These are phyloP conservation scores for Torymus tubicola DNA, from an alignment of 2,888 invertebrate genomes.

Conservation along the genomic window DNA sequence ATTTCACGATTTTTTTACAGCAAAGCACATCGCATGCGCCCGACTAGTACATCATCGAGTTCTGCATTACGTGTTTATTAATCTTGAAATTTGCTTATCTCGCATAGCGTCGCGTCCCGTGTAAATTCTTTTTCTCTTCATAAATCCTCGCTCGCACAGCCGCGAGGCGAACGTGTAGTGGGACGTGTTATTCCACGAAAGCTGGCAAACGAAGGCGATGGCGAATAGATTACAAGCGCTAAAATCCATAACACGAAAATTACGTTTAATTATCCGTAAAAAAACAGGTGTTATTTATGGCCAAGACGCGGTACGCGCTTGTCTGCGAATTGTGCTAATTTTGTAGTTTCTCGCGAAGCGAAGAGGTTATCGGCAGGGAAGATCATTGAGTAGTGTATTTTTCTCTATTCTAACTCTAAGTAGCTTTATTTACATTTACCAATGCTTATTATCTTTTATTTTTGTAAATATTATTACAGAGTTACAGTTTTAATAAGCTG, in stretches of 20 bases:
- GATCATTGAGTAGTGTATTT: no score
- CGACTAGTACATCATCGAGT: constrained; percentile 49
- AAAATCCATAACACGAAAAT: constrained; percentile 15
- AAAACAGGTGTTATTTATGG: neutral
- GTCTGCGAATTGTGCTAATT: no score
- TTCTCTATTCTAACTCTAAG: no score
- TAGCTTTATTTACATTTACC: no score
- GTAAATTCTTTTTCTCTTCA: constrained; percentile 21
- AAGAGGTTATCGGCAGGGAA: no score
- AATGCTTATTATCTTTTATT: no score
- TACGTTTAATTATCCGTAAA: neutral
- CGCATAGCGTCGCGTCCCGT: neutral
- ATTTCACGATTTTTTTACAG: neutral
- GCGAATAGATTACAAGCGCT: neutral
- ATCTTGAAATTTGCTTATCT: constrained; percentile 49
- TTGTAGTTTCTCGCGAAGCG: no score
- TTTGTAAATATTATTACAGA: no score
- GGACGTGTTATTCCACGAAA: neutral
- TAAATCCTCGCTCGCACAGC: constrained; percentile 16
- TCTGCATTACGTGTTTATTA: constrained; percentile 39
- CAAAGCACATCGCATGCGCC: constrained; percentile 36
- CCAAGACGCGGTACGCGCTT: neutral
- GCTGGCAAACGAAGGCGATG: neutral
- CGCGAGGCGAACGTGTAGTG: no score
- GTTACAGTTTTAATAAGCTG: no score